Evolutionary conservation across 2,888 invertebrate genomes (phyloP).

Genomic region (Argyra leucocephala): DNA sequence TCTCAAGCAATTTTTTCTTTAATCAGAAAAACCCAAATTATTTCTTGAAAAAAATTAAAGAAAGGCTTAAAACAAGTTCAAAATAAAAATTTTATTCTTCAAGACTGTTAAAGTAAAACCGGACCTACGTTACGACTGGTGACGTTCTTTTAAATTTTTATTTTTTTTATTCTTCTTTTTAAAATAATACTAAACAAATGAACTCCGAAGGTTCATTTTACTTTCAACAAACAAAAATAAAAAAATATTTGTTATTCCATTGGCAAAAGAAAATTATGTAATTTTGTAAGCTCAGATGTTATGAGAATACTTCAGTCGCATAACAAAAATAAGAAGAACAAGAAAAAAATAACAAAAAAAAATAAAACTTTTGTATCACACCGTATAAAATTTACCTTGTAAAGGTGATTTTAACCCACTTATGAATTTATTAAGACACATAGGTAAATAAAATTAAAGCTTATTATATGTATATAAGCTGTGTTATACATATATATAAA

Average conservation of each 20-base stretch:
- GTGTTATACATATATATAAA: background rate
- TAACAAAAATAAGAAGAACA: background rate
- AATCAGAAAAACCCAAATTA: no score
- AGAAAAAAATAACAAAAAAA: no score
- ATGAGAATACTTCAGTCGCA: background rate
- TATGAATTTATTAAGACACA: constrained; percentile 18
- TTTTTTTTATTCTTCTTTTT: no score
- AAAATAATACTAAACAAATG: background rate
- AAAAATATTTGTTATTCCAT: no score
- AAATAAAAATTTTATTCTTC: no score
- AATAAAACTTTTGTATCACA: background rate
- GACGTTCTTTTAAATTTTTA: no score
- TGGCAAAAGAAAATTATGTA: background rate
- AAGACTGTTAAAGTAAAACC: no score
- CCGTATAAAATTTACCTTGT: constrained; percentile 30
- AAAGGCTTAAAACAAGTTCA: no score
- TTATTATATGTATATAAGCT: constrained; percentile 8
- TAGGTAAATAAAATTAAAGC: constrained; percentile 14
- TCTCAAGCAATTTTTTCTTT: no score
- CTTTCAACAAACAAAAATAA: background rate
- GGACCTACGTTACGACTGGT: no score
- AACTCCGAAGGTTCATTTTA: background rate
- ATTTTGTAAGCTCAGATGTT: background rate
- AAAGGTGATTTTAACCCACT: constrained; percentile 30
- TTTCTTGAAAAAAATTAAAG: no score